Conservation (phyloP, 2,113 vertebrate genomes). For the Rhynchomys soricoides region DNA sequence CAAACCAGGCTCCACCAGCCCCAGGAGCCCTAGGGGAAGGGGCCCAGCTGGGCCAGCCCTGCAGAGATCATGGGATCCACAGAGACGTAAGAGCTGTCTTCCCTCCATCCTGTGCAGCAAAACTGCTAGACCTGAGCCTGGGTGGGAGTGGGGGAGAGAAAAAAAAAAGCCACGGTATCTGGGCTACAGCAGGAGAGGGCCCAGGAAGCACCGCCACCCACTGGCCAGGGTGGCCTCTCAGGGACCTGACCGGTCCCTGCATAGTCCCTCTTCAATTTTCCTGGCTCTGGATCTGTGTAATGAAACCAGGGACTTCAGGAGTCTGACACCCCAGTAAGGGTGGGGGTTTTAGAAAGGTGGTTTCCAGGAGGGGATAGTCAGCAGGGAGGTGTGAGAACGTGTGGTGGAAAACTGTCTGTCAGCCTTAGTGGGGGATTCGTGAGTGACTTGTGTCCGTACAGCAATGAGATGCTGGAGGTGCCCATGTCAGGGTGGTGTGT, state of each 20-base stretch:
- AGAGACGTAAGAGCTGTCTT: constrained; percentile 77
- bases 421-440: fast-evolving
- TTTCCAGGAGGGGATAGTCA: background rate
- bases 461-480: background rate
- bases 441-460: background rate
- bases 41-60: constrained; percentile 34
- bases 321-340: background rate
- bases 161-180: background rate
- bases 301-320: background rate
- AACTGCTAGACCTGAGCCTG: background rate
- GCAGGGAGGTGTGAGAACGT: too few species aligned
- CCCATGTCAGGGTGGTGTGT: background rate
- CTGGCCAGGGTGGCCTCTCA: background rate
- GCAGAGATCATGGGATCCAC: constrained; percentile 80
- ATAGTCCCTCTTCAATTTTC: background rate
- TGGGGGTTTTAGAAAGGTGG: background rate
- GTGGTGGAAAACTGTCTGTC: background rate
- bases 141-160: background rate
- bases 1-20: constrained; percentile 41
- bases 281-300: background rate
- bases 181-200: background rate
- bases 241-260: background rate
- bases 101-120: background rate
- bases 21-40: constrained; percentile 61
- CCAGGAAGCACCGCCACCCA: background rate